Conservation (phyloP, 2,888 invertebrate species). For the Melangyna quadrimaculata region DNA sequence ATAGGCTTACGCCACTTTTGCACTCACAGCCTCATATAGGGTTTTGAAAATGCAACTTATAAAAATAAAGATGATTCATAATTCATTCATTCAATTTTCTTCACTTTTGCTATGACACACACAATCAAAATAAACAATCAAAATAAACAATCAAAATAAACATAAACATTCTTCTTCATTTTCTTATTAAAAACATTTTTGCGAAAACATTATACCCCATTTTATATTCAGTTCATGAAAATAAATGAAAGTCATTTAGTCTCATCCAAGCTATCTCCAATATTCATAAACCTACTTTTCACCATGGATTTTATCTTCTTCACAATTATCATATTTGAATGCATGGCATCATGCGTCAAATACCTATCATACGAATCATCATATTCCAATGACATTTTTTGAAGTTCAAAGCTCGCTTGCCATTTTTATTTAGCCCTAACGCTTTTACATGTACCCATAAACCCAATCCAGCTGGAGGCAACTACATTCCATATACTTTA, state of each 20-base stretch:
- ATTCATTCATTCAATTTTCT: not conserved
- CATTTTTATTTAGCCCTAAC: not conserved
- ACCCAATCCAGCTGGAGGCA: not conserved
- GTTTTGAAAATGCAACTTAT: no score
- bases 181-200: not conserved
- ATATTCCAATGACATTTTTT: conserved; percentile 20
- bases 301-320: not conserved
- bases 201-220: not conserved
- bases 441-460: not conserved
- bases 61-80: no score
- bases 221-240: not conserved
- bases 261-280: not conserved
- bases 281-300: not conserved
- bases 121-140: not conserved
- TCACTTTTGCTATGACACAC: not conserved
- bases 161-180: not conserved
- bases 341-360: not conserved
- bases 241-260: not conserved
- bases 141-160: not conserved
- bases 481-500: not conserved
- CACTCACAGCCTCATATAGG: no score
- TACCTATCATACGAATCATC: not conserved
- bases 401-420: conserved; percentile 17
- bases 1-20: no score
- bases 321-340: not conserved